A percentile compares a stretch with the other conserved stretches of the same genome.
Conservation (phyloP, 2,113 vertebrate genomes). For the Pica pica region DNA sequence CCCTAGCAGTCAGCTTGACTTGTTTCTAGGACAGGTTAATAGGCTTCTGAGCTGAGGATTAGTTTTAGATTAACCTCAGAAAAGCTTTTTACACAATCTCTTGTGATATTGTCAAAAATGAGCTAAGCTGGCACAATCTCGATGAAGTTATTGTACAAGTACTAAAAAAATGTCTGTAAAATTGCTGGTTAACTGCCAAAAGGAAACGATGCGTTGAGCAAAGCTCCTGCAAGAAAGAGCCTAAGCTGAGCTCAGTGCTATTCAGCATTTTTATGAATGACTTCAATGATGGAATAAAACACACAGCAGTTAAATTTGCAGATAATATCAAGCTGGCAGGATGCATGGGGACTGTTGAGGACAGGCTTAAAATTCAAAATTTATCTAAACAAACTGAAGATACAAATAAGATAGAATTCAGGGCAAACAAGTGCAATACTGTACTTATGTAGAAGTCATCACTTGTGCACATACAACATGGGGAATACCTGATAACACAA, state of each 20-base stretch:
- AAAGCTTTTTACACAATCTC: conserved; percentile 11
- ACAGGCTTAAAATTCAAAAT: neutral
- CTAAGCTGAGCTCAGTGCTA: neutral
- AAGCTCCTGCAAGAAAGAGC: neutral
- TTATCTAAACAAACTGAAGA: conserved; percentile 1
- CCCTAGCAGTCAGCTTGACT: neutral
- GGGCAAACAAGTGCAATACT: neutral
- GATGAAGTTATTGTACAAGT: neutral
- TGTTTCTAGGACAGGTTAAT: conserved; percentile 12
- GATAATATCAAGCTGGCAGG: neutral
- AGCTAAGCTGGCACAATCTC: neutral
- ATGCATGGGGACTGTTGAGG: neutral
- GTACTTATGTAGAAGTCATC: neutral
- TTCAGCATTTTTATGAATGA: conserved; percentile 16
- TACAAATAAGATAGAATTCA: neutral
- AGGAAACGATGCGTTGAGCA: neutral
- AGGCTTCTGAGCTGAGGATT: conserved; percentile 1
- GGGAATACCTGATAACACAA: neutral
- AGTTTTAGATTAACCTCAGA: conserved; percentile 32
- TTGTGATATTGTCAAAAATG: conserved; percentile 8
- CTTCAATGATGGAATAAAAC: neutral
- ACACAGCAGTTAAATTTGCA: conserved; percentile 4
- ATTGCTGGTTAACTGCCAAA: neutral
- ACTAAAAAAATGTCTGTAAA: neutral
- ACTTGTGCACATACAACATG: neutral